Evolutionary conservation across 1,140 invertebrate species (phyloP), one percentile per base, ranked within the genome.

Genomic region (Pseudobourletiella spinata): DNA sequence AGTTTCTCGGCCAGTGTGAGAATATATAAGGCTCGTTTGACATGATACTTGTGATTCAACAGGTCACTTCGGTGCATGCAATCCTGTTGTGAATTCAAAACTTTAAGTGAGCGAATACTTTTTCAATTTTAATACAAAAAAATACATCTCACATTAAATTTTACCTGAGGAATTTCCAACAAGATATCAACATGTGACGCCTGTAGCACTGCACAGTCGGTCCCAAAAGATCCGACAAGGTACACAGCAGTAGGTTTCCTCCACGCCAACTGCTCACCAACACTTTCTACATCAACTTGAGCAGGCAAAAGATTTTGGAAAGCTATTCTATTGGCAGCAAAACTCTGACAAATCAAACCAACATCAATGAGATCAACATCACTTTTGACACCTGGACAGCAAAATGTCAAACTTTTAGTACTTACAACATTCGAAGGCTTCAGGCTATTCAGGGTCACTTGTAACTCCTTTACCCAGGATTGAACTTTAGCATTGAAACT

Each of bases 1-100:
- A 91, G 74, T 71, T 84, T 76, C 18, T 79, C 74, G 15, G 84
- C 83, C 60, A 93, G 73, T 62, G 81, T 83, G 4, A 81, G 76
- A 28, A 94, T 72, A 75, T 94, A 96, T 32, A 87, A 76, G n/a
- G 86, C 82, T 67, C 87, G 78, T 75, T 94, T 95, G 22, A 84
- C 80, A 61, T 86, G 80, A 74, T 92, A 95, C 57, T 82, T 79
- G 48, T 89, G 84, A 76, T 95, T 93, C 24, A 89, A 73, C 70
- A 84, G 84, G 72, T 96, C 90, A 62, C 81, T 82, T 70, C 84
- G 84, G 50, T 81, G 44, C 11, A 76, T 76, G 68, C 72, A 76
- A 30, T 66, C 65, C 73, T 76, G 64, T 39, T 71, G 32, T 39
- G n/a, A 39, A 11, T 39, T 39, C n/a, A 39, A 11, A 39, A 39